phyloP scores from a whole-genome alignment of 2,113 vertebrate genomes.

The Chunga burmeisteri region DNA sequence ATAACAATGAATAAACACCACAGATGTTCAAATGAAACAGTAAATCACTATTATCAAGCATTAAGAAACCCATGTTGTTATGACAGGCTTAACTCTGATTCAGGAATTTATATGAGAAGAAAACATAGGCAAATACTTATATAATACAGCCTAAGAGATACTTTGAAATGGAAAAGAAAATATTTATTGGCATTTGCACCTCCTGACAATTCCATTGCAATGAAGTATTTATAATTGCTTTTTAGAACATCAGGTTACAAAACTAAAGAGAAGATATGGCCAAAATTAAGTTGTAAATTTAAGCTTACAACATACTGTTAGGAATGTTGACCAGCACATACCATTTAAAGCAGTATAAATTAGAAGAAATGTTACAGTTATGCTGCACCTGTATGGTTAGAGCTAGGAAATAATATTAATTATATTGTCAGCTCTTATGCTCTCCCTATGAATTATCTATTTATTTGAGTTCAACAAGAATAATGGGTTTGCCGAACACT shows the following conservation, averaged over 20 bases:
- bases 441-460: not conserved
- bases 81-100: constrained; percentile 14
- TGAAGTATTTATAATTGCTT: not conserved
- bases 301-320: not conserved
- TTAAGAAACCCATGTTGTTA: not conserved
- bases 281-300: not conserved
- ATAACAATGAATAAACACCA: constrained; percentile 24
- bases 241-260: not conserved
- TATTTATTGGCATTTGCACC: not conserved
- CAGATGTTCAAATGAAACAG: constrained; percentile 28
- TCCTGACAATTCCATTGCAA: not conserved
- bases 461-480: not conserved
- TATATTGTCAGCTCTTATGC: not conserved
- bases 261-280: not conserved
- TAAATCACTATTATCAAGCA: constrained; percentile 19
- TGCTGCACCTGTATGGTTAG: not conserved
- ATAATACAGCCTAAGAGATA: not conserved
- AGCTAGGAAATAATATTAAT: not conserved
- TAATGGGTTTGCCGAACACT: not conserved
- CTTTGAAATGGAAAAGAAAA: not conserved
- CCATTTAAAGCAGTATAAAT: not conserved
- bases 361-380: not conserved
- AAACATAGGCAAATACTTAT: not conserved
- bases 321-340: not conserved
- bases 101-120: not conserved